Conservation (phyloP, 2,888 invertebrate genomes). For the Geotrupes spiniger region DNA sequence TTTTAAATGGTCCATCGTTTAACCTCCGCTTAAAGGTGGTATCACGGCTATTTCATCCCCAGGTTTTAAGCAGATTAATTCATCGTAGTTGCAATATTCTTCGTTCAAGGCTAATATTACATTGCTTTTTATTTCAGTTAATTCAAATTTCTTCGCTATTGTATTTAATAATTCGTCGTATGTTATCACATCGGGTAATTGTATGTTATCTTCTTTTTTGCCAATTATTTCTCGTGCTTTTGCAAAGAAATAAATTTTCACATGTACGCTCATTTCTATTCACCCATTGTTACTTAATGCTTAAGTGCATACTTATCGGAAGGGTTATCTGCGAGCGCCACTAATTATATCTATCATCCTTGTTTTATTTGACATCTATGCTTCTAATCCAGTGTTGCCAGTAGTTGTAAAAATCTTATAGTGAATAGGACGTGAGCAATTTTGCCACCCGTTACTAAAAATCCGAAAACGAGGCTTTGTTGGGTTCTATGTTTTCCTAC, state of each 20-base stretch:
- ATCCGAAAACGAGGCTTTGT: no score
- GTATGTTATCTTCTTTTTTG: conserved; percentile 55
- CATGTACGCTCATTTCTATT: conserved; percentile 51
- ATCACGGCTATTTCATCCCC: conserved; percentile 88
- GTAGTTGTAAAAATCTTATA: no score
- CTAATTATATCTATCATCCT: background rate
- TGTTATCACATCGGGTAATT: conserved; percentile 54
- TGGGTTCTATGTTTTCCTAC: no score
- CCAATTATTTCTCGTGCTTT: conserved; percentile 83
- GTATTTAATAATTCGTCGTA: conserved; percentile 60
- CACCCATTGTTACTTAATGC: no score
- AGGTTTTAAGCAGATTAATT: conserved; percentile 56
- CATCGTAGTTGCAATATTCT: conserved; percentile 63
- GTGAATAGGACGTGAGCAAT: no score
- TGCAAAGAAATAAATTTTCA: conserved; percentile 84
- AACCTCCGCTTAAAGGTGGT: conserved; percentile 92
- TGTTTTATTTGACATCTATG: no score
- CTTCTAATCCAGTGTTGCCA: no score
- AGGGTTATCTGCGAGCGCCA: no score
- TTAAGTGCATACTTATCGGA: no score
- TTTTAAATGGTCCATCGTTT: conserved; percentile 67
- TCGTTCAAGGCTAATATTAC: conserved; percentile 83
- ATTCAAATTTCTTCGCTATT: conserved; percentile 61
- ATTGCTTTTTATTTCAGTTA: conserved; percentile 65
- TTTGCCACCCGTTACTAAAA: no score